Percentiles rank a stretch among this genome's conserved stretches.
These are phyloP conservation scores for Ennomos erosarius DNA, from an alignment of 2,888 invertebrate species.

Conservation along the genomic window DNA sequence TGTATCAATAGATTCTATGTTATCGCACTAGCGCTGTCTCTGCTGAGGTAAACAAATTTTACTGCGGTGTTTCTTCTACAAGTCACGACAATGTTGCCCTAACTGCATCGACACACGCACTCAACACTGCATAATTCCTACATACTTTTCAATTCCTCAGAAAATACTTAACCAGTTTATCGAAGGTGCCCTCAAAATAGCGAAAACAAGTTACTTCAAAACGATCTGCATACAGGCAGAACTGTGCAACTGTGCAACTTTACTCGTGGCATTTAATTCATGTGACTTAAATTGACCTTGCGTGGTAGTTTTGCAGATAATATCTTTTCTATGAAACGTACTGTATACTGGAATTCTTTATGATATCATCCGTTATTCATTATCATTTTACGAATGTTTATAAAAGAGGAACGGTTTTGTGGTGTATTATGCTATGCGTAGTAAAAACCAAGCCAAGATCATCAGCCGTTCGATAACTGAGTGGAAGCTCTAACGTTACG, in stretches of 20 bases:
- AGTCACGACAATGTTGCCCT: constrained; percentile 70
- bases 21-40: constrained; percentile 51
- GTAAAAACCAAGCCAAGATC: constrained; percentile 60
- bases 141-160: constrained; percentile 16
- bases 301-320: constrained; percentile 28
- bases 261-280: constrained; percentile 31
- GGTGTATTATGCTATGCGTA: no score
- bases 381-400: not conserved
- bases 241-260: constrained; percentile 34
- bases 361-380: constrained; percentile 23
- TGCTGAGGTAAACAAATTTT: constrained; percentile 67
- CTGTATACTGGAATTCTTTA: constrained; percentile 30
- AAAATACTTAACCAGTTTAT: constrained; percentile 36
- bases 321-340: constrained; percentile 33
- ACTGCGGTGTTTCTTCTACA: constrained; percentile 63
- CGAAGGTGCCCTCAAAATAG: constrained; percentile 31
- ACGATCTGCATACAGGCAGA: constrained; percentile 9
- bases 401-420: constrained; percentile 8
- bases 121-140: constrained; percentile 58
- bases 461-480: constrained; percentile 39
- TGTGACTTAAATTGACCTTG: constrained; percentile 34
- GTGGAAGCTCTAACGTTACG: constrained; percentile 50
- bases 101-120: constrained; percentile 70
- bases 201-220: constrained; percentile 12
- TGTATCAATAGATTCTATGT: constrained; percentile 55